A percentile compares a stretch with the other conserved stretches of the same genome.
Evolutionary conservation across 1,140 invertebrate species (phyloP).

Genomic region (Pseudomyrmex sp.): DNA sequence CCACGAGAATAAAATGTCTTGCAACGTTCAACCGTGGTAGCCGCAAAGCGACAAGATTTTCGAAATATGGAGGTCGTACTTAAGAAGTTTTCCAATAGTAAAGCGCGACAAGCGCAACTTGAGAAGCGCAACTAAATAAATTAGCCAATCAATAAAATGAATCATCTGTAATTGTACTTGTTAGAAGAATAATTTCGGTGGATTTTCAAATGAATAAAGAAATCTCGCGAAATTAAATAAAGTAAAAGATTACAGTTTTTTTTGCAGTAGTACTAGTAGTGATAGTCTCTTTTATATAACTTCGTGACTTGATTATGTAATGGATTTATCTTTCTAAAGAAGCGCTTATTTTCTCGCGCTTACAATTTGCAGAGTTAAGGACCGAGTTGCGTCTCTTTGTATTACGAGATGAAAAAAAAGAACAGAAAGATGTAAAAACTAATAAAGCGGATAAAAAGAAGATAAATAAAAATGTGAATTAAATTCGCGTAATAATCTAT

Average conservation of each 20-base stretch:
- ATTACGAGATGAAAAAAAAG: neutral
- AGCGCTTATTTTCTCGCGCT: neutral
- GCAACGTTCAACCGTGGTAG: slow-evolving; percentile 15
- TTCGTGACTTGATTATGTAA: slow-evolving; percentile 19
- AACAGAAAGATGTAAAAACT: neutral
- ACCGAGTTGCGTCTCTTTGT: neutral
- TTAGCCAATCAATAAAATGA: neutral
- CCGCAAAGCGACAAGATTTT: slow-evolving; percentile 4
- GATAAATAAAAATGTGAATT: slow-evolving; percentile 18
- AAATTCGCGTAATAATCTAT: neutral
- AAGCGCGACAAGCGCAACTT: neutral
- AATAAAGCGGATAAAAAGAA: neutral
- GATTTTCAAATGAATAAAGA: neutral
- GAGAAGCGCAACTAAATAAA: neutral
- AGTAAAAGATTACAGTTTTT: neutral
- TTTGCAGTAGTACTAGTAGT: neutral
- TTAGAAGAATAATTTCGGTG: neutral
- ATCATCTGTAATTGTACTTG: slow-evolving; percentile 19
- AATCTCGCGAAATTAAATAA: slow-evolving; percentile 21
- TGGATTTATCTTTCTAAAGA: slow-evolving; percentile 18
- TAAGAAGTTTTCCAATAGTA: neutral
- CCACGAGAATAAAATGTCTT: slow-evolving; percentile 32
- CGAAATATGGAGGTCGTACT: neutral
- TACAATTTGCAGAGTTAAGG: neutral
- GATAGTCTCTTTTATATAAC: neutral